These are phyloP conservation scores for Dolomedes plantarius DNA, from an alignment of 2,888 invertebrate species.

Conservation along the genomic window DNA sequence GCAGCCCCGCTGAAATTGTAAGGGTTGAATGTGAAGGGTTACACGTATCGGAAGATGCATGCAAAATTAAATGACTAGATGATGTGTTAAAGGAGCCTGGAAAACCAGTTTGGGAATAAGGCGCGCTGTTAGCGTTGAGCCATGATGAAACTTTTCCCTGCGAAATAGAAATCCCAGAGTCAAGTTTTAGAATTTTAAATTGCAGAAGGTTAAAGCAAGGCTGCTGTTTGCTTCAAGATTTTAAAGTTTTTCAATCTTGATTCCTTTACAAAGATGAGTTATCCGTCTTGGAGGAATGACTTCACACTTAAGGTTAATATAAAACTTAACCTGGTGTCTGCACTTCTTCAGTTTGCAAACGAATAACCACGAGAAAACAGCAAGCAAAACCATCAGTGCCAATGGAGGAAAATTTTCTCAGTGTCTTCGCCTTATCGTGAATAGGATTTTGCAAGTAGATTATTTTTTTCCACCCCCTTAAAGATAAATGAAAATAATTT, in stretches of 20 bases:
- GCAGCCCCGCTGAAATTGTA: neutral
- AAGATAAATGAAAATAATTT: too few species aligned
- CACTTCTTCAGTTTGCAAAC: neutral
- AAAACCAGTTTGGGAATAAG: neutral
- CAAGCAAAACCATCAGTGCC: neutral
- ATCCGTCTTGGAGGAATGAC: neutral
- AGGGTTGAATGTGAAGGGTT: constrained; percentile 1
- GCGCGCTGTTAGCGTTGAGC: neutral
- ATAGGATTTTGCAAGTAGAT: too few species aligned
- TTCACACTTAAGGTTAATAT: neutral
- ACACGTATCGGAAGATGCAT: neutral
- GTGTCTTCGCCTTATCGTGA: too few species aligned
- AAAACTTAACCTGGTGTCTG: neutral
- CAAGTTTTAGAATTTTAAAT: neutral
- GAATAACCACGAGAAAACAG: neutral
- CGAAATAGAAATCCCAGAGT: neutral
- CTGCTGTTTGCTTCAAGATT: neutral
- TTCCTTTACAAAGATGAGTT: neutral
- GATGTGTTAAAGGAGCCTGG: neutral
- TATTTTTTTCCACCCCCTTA: too few species aligned
- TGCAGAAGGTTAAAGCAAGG: neutral
- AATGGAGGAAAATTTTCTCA: too few species aligned
- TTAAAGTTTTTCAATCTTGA: too few species aligned
- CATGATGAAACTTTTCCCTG: neutral
- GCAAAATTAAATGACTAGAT: constrained; percentile 6